These are phyloP conservation scores for Drosophila parthenogenetica DNA, from an alignment of 2,888 invertebrate species.

Conservation along the genomic window DNA sequence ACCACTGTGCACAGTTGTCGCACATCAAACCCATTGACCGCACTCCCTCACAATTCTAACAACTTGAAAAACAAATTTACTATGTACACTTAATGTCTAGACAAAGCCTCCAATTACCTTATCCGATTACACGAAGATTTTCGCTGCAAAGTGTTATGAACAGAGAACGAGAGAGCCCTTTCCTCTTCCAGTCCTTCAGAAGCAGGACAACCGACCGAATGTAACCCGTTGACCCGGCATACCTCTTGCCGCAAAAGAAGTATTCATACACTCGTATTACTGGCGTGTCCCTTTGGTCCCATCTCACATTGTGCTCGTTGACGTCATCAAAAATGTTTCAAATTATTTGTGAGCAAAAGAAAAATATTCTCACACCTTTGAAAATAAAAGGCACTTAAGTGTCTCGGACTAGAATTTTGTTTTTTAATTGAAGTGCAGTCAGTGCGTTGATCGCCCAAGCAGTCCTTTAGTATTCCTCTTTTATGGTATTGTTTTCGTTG, in stretches of 20 bases:
- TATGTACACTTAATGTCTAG: constrained; percentile 84
- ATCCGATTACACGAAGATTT: constrained; percentile 84
- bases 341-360: constrained; percentile 66
- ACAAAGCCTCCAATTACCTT: constrained; percentile 85
- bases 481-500: constrained; percentile 46
- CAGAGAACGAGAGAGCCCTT: not conserved
- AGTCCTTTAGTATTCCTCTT: constrained; percentile 34
- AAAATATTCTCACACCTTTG: constrained; percentile 64
- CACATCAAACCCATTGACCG: constrained; percentile 34
- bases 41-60: constrained; percentile 25
- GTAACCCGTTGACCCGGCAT: constrained; percentile 68
- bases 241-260: constrained; percentile 39
- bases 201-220: constrained; percentile 30
- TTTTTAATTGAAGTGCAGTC: constrained; percentile 81
- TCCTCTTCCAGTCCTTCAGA: not conserved
- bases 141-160: constrained; percentile 64
- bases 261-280: constrained; percentile 63
- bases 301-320: constrained; percentile 46
- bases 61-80: constrained; percentile 76
- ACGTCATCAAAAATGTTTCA: constrained; percentile 70
- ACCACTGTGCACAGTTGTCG: constrained; percentile 55
- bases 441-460: constrained; percentile 33
- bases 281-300: constrained; percentile 52
- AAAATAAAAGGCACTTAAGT: constrained; percentile 71
- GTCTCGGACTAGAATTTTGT: constrained; percentile 61